Percentiles rank a stretch among this genome's conserved stretches.
phyloP scores from a whole-genome alignment of 2,797 vertebrate species.

The Crenichthys baileyi region DNA sequence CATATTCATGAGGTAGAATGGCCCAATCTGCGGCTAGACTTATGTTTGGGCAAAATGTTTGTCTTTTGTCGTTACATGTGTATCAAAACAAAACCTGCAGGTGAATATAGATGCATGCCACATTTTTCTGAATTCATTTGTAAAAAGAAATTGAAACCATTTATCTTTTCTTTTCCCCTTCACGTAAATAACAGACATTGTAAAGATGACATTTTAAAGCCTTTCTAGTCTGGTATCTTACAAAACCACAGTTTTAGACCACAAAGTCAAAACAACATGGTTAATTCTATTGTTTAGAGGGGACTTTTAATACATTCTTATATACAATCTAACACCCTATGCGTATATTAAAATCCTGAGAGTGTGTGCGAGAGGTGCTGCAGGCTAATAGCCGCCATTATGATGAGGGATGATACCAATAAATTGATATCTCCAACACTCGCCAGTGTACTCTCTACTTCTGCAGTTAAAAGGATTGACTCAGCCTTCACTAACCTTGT shows the following conservation, averaged over 20 bases:
- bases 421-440: constrained; percentile 69
- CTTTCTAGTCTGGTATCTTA: constrained; percentile 15
- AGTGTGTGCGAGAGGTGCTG: constrained; percentile 41
- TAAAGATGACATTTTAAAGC: constrained; percentile 13
- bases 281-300: constrained; percentile 37
- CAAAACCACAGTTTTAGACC: constrained; percentile 38
- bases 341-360: constrained; percentile 46
- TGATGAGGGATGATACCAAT: constrained; percentile 74
- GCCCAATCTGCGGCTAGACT: background rate
- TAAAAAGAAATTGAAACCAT: background rate
- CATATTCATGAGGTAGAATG: background rate
- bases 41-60: background rate
- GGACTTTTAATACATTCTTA: constrained; percentile 37
- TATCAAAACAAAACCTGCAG: background rate
- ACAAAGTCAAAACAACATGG: constrained; percentile 39
- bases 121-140: background rate
- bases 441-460: constrained; percentile 41
- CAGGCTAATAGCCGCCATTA: constrained; percentile 60
- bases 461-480: constrained; percentile 76
- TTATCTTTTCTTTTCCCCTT: background rate
- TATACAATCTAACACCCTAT: constrained; percentile 26
- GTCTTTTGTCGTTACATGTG: background rate
- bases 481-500: constrained; percentile 78
- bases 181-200: background rate
- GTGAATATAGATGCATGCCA: background rate